Evolutionary conservation across 2,113 vertebrate genomes (phyloP).

Genomic region (Struthidea cinerea): DNA sequence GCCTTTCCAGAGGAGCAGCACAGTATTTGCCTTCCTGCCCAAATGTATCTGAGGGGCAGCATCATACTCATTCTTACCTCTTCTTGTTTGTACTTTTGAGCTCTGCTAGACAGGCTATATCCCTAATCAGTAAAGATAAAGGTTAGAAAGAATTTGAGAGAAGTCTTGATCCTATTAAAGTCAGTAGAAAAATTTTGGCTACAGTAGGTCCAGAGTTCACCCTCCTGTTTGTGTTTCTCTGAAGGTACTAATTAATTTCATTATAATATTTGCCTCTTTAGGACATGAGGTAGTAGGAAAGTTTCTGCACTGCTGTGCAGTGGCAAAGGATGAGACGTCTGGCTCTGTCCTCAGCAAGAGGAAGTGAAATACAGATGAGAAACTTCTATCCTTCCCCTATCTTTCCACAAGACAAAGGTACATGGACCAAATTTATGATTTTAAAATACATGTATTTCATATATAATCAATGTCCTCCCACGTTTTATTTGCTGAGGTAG

Average conservation of each 20-base stretch:
- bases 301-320: fast-evolving
- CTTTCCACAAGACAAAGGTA: not conserved
- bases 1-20: not conserved
- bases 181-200: not conserved
- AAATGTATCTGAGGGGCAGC: not conserved
- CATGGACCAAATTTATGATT: not conserved
- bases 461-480: not conserved
- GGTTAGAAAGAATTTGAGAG: not conserved
- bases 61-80: not conserved
- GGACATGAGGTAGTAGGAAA: not conserved
- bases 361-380: not conserved
- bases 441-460: not conserved
- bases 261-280: not conserved
- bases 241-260: not conserved
- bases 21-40: not conserved
- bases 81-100: not conserved
- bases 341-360: not conserved
- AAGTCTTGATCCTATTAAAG: not conserved
- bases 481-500: not conserved
- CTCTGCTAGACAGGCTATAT: not conserved
- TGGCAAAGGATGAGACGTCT: not conserved
- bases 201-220: not conserved
- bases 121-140: not conserved
- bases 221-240: not conserved
- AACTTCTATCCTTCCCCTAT: not conserved